Percentiles rank a stretch among this genome's conserved stretches.
Conservation (phyloP, 64 coral and sea anemone genomes). For the Acropora yongei region DNA sequence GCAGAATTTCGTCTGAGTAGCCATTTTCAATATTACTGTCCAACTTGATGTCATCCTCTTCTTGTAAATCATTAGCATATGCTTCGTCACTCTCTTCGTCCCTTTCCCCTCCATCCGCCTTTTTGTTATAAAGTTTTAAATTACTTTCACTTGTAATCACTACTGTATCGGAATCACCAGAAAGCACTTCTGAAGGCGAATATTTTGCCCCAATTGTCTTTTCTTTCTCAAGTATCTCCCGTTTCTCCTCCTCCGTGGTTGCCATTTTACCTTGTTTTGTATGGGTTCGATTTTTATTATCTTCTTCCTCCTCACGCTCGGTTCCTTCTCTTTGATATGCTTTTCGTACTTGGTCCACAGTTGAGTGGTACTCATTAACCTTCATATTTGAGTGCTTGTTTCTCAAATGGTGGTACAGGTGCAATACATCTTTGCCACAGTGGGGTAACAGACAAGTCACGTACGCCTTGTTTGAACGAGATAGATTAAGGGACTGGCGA, state of each 20-base stretch:
- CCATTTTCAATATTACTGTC: neutral
- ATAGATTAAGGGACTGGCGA: neutral
- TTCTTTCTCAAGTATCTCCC: neutral
- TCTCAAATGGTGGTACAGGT: conserved; percentile 17
- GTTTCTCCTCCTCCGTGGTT: neutral
- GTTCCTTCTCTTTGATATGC: neutral
- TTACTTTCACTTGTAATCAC: neutral
- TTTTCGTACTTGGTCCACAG: neutral
- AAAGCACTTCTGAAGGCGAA: conserved; percentile 2
- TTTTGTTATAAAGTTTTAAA: neutral
- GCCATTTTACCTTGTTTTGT: neutral
- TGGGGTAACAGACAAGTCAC: neutral
- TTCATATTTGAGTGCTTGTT: conserved; percentile 4
- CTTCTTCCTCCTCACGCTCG: neutral
- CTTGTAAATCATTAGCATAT: neutral
- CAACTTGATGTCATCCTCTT: neutral
- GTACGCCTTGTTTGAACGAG: neutral
- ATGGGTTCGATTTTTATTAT: neutral
- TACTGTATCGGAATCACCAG: neutral
- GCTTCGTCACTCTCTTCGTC: neutral
- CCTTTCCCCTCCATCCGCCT: neutral
- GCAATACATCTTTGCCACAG: conserved; percentile 16
- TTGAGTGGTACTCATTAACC: neutral
- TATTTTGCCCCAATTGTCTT: conserved; percentile 1
- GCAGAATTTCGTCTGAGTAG: neutral